These are phyloP conservation scores for Sebastes steindachneri DNA, from an alignment of 2,797 vertebrate species.

Conservation along the genomic window DNA sequence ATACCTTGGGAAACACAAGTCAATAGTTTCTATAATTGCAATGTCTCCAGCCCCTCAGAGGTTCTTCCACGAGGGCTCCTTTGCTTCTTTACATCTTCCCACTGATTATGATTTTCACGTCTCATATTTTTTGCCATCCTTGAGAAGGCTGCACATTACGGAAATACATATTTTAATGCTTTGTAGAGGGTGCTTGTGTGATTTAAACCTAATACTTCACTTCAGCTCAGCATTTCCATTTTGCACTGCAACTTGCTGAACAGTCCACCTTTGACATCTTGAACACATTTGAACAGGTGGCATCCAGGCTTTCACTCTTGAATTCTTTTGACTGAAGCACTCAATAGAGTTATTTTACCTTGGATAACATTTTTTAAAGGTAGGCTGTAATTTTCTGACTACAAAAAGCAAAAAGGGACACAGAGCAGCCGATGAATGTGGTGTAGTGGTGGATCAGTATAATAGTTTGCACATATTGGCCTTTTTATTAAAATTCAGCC, in stretches of 20 bases:
- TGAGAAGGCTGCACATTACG: constrained; percentile 21
- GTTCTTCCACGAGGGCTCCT: constrained; percentile 61
- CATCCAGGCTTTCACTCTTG: background rate
- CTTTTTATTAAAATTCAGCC: background rate
- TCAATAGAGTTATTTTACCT: background rate
- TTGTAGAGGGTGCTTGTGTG: background rate
- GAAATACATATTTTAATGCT: constrained; percentile 12
- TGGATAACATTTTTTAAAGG: background rate
- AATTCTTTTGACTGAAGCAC: constrained; percentile 8
- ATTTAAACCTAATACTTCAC: constrained; percentile 7
- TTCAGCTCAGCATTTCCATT: constrained; percentile 10
- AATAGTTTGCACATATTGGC: background rate
- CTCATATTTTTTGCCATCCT: constrained; percentile 43
- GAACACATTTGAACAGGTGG: background rate
- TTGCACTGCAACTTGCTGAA: background rate
- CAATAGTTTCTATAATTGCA: constrained; percentile 89
- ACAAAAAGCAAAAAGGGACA: background rate
- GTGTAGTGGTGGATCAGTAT: background rate
- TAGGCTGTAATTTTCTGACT: background rate
- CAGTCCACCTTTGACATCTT: background rate
- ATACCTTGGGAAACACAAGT: constrained; percentile 87
- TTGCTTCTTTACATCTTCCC: constrained; percentile 54
- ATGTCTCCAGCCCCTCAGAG: constrained; percentile 76
- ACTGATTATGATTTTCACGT: constrained; percentile 61
- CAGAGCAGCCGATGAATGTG: background rate